Conservation (phyloP, 2,797 vertebrate genomes). For the Cheirogaleus major region DNA sequence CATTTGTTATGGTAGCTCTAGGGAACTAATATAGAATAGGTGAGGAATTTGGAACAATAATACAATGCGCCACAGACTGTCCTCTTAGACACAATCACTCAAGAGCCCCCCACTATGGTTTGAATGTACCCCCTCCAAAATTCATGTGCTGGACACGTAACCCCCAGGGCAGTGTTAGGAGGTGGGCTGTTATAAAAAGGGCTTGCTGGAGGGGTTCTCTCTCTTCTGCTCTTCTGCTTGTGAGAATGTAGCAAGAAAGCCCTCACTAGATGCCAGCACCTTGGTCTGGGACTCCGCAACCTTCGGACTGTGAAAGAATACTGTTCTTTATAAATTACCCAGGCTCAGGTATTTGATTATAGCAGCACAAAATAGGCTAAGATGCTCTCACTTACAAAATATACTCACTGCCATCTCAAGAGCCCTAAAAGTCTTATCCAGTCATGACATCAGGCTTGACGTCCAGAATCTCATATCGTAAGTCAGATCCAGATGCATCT, state of each 20-base stretch:
- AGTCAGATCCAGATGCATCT: neutral
- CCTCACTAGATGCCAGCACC: neutral
- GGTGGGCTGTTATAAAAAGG: neutral
- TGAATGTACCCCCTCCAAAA: neutral
- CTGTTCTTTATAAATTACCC: neutral
- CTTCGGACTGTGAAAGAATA: no score
- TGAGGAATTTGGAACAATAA: no score
- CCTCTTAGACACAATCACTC: neutral
- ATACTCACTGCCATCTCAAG: neutral
- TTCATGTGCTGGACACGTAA: neutral
- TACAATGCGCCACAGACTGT: neutral
- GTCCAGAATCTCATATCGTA: neutral
- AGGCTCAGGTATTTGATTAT: neutral
- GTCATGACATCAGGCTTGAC: neutral
- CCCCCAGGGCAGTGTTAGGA: neutral
- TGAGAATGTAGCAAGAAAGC: neutral
- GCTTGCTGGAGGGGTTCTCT: neutral
- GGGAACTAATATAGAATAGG: neutral
- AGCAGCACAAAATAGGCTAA: neutral
- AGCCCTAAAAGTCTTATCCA: neutral
- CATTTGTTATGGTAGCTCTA: neutral
- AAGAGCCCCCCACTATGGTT: neutral
- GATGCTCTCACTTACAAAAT: neutral
- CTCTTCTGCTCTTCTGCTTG: neutral
- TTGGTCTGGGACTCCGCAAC: neutral